Conservation (phyloP, 2,888 invertebrate species). For the Meandrusa payeni region DNA sequence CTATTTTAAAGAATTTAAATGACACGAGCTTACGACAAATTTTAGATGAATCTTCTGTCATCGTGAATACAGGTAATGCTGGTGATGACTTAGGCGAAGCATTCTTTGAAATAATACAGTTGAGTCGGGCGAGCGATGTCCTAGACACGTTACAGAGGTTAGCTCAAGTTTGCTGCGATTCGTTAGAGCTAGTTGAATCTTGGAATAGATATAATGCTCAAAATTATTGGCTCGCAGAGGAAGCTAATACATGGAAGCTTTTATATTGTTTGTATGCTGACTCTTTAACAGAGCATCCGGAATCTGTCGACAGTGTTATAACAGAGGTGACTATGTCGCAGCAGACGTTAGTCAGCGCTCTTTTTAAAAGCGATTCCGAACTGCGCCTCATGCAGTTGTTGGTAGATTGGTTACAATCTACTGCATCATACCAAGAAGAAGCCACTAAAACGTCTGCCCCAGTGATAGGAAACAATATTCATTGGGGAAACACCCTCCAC, state of each 20-base stretch:
- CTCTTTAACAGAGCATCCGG: constrained; percentile 82
- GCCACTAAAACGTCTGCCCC: constrained; percentile 66
- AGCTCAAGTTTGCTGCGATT: constrained; percentile 83
- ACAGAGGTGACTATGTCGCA: constrained; percentile 62
- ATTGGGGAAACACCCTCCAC: constrained; percentile 96
- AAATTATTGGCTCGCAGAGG: constrained; percentile 86
- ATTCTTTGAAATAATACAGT: constrained; percentile 72
- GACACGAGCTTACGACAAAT: constrained; percentile 70
- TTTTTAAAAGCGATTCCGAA: constrained; percentile 75
- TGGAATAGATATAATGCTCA: constrained; percentile 73
- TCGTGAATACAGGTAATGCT: constrained; percentile 49
- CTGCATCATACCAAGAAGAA: constrained; percentile 90
- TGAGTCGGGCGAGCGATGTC: constrained; percentile 70
- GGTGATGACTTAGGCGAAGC: constrained; percentile 64
- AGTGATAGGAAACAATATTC: constrained; percentile 82
- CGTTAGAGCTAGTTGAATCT: constrained; percentile 75
- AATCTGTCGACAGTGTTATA: constrained; percentile 70
- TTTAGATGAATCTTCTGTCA: constrained; percentile 65
- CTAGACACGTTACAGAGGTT: constrained; percentile 83
- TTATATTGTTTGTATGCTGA: constrained; percentile 91
- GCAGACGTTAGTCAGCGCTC: constrained; percentile 57
- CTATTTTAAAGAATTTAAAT: constrained; percentile 67
- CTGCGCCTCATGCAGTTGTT: constrained; percentile 89
- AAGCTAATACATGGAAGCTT: constrained; percentile 94
- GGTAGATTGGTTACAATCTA: constrained; percentile 95